These are phyloP conservation scores for Chaenocephalus aceratus DNA, from an alignment of 2,113 vertebrate species.

Conservation along the genomic window DNA sequence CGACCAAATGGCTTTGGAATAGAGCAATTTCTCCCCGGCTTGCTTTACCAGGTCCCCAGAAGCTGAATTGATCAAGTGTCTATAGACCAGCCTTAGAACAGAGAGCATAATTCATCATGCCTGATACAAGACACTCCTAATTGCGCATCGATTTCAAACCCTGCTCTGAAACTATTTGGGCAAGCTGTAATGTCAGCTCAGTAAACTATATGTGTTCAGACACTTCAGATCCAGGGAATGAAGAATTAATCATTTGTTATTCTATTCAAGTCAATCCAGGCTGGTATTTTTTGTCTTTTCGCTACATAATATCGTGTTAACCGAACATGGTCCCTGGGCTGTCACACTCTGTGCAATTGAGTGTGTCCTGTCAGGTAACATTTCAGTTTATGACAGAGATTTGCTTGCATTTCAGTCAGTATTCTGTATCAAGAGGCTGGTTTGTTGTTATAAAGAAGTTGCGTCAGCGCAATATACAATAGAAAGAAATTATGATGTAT, in stretches of 20 bases:
- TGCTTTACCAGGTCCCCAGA: conserved; percentile 60
- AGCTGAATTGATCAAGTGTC: conserved; percentile 77
- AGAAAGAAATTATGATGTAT: conserved; percentile 17
- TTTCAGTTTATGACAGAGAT: conserved; percentile 31
- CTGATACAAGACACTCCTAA: conserved; percentile 79
- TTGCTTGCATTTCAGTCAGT: conserved; percentile 36
- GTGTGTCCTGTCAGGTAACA: background rate
- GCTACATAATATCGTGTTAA: conserved; percentile 15
- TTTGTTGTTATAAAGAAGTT: conserved; percentile 27
- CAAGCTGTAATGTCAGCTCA: conserved; percentile 69
- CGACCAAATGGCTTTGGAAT: conserved; percentile 74
- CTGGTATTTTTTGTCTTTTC: conserved; percentile 20
- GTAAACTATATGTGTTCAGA: conserved; percentile 70
- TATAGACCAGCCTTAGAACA: conserved; percentile 66
- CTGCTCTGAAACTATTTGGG: conserved; percentile 72
- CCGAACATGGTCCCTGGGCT: background rate
- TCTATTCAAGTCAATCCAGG: conserved; percentile 36
- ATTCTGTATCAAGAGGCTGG: conserved; percentile 58
- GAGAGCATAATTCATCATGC: conserved; percentile 79
- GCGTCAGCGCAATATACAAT: background rate
- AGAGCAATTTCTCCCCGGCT: conserved; percentile 71
- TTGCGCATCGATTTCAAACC: conserved; percentile 77
- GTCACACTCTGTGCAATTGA: background rate
- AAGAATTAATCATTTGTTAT: conserved; percentile 63
- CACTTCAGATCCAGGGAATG: conserved; percentile 36